Conservation (phyloP, 2,113 vertebrate genomes). For the Saguinus midas region DNA sequence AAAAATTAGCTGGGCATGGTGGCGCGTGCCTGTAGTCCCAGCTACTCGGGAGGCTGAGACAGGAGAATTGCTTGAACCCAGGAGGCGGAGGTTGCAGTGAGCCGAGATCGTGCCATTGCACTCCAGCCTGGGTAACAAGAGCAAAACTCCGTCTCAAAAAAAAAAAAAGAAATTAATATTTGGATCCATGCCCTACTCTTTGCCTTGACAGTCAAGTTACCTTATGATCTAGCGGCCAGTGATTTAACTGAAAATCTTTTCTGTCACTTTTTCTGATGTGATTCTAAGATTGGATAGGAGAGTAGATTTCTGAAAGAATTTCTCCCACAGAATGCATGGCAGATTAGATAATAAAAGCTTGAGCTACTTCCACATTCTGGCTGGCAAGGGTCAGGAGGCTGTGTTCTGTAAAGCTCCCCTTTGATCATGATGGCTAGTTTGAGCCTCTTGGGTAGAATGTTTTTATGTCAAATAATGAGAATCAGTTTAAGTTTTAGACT, state of each 20-base stretch:
- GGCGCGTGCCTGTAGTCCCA: no score
- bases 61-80: no score
- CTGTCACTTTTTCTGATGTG: background rate
- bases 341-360: no score
- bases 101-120: no score
- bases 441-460: background rate
- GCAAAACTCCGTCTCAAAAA: no score
- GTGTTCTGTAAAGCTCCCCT: background rate
- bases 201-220: background rate
- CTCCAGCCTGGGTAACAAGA: no score
- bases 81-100: no score
- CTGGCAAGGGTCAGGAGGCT: background rate
- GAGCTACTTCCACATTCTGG: background rate
- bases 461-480: background rate
- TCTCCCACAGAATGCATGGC: background rate
- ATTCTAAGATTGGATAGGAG: background rate
- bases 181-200: conserved; percentile 27
- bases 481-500: background rate
- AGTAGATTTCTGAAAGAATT: background rate
- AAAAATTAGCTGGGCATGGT: no score
- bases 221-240: background rate
- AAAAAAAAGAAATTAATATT: no score
- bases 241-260: background rate
- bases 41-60: no score
- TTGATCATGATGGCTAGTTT: background rate